Base-by-base conservation (phyloP, 2,888 invertebrate species). In the Agrotis clavis region DNA sequence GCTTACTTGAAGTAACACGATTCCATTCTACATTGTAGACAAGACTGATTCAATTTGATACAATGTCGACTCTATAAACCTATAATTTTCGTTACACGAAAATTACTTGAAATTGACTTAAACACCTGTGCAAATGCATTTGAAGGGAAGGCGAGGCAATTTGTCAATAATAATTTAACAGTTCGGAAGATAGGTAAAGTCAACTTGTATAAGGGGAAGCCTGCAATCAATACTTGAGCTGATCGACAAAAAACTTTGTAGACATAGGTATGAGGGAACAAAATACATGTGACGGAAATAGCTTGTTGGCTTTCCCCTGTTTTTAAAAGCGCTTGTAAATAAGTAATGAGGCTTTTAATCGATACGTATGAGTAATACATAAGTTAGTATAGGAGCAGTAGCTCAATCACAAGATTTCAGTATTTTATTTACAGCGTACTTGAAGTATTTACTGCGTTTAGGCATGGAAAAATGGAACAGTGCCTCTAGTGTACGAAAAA, bases 141-240 rank as follows among this genome's bases (percentile, higher is more conserved):
- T 19, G 19, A 47, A 79, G 79, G 87, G 87, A 84, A 72, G 73
- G 62, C 71, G 61, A 60, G 64, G 64, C 67, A 71, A 80, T 81
- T 83, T 77, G 81, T 86, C 84, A 83, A 86, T 88, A 84, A 87
- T 77, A 75, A 82, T 85, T 83, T 81, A 86, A 68, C 79, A 82
- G 79, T 85, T 82, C 62, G 41, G 67, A 47, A 48, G 53, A 59
- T n/a, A 72, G 51, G 73, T 59, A 62, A 69, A 64, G 62, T 67
- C 59, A 74, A 80, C 86, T 78, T 82, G 72, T 84, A 76, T 75
- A 69, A 76, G 87, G 82, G 87, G 81, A 74, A 71, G 63, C 25
- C 57, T 63, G 63, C 41, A 80, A 86, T 80, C 80, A 78, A 87
- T 87, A 79, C 35, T 60, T 65, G 67, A 56, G 53, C 18, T 41